These are phyloP conservation scores for Naja naja DNA, from an alignment of 2,113 vertebrate species.

Conservation along the genomic window DNA sequence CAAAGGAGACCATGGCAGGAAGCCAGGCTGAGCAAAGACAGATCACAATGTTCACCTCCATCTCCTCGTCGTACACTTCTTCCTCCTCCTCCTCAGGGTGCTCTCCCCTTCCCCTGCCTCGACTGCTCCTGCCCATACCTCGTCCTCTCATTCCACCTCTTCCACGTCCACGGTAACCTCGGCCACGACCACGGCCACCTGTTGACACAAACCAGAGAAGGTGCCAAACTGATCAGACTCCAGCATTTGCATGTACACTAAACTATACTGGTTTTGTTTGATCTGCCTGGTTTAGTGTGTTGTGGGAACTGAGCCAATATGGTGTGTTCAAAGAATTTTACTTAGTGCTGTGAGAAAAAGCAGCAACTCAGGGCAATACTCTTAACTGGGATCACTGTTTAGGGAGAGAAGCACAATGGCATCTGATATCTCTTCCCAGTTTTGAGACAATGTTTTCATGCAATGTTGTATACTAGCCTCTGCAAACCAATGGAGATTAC, in stretches of 20 bases:
- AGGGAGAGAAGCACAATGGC: background rate
- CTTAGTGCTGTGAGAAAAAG: background rate
- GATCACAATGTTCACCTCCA: conserved; percentile 61
- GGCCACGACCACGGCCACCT: conserved; percentile 81
- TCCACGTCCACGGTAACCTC: conserved; percentile 81
- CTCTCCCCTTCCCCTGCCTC: conserved; percentile 72
- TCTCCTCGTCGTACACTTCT: conserved; percentile 71
- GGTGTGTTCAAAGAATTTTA: background rate
- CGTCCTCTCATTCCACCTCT: conserved; percentile 80
- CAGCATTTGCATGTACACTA: background rate
- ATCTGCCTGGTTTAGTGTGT: background rate
- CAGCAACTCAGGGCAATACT: background rate
- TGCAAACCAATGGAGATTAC: background rate
- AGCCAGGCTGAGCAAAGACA: background rate
- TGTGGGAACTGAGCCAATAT: background rate
- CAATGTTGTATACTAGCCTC: too few species aligned
- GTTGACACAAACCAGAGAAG: background rate
- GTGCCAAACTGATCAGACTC: background rate
- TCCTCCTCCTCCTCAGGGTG: conserved; percentile 78
- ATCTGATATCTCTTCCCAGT: background rate
- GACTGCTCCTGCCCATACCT: conserved; percentile 70
- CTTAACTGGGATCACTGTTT: background rate
- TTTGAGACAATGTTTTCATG: background rate
- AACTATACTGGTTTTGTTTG: background rate
- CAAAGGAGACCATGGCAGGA: rapidly evolving